Base-by-base conservation (phyloP, 2,888 invertebrate genomes). In the Hecatera dysodea region DNA sequence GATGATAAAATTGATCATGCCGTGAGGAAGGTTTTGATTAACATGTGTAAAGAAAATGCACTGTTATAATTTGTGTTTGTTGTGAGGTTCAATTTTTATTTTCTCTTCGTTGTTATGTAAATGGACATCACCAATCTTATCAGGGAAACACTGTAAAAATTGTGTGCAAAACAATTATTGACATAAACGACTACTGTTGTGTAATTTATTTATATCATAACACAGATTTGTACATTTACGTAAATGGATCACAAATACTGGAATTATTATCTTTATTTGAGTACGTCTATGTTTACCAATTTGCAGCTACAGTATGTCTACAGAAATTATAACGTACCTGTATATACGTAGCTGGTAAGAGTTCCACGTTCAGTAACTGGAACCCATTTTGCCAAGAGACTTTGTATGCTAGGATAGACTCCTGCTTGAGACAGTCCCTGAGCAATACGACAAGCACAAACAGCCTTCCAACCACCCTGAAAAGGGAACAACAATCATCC, bases 401-500 rank as follows among this genome's bases (percentile, higher is more conserved):
- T 97, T 77, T 98, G 97, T 0, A 97, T 90, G 29, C 97, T 96
- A 0, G 98, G 98, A 85, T 97, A 97, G 2, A 97, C 93, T 29
- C 97, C 97, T 11, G 97, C 97, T 93, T 98, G 98, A 0, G 97
- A 93, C 15, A 98, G 90, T 0, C 99, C 99, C 91, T 98, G 97
- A 0, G 97, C 76, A 0, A 98, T 96, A 64, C 98, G 96, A 66
- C 97, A 96, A 0, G 92, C 94, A 84, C 97, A 97, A 0, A 98
- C 94, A 0, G 97, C 91, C 61, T 92, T 94, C 97, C 97, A 97
- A 56, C 96, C 95, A 64, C 96, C 96, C 91, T 97, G 83, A 1
- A 81, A 46, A 2, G 60, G 0, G n/a, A 48, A 27, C 42, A 36
- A n/a, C 7, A n/a, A 33, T 8, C 9, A 24, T 15, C 19, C 3